Evolutionary conservation across 1,140 invertebrate genomes (phyloP).

Genomic region (Prorops nasuta): DNA sequence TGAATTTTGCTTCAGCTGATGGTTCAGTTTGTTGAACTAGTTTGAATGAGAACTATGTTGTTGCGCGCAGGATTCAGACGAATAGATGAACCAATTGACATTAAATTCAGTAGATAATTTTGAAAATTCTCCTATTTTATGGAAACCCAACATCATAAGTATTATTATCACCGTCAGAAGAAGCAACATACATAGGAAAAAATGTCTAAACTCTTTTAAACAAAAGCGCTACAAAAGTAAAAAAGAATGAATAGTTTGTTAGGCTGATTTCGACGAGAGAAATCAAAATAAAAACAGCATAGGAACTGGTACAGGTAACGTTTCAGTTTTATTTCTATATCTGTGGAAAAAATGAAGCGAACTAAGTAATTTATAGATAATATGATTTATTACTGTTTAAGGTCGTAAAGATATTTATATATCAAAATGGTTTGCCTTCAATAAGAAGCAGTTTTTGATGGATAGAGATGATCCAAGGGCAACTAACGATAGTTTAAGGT

Average conservation of each 20-base stretch:
- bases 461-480: background rate
- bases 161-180: background rate
- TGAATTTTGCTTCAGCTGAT: no score
- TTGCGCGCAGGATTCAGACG: background rate
- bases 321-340: background rate
- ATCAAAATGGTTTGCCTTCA: background rate
- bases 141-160: background rate
- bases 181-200: background rate
- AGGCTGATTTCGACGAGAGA: background rate
- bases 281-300: background rate
- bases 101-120: background rate
- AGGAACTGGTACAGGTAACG: background rate
- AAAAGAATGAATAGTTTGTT: background rate
- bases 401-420: background rate
- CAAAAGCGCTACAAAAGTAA: background rate
- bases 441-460: background rate
- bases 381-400: background rate
- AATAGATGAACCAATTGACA: background rate
- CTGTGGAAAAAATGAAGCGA: background rate
- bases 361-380: background rate
- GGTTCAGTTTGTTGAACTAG: no score
- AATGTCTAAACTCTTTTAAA: background rate
- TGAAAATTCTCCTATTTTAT: background rate
- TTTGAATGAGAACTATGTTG: no score
- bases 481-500: no score